These are phyloP conservation scores for Mantis religiosa DNA, from an alignment of 2,888 invertebrate species.

Conservation along the genomic window DNA sequence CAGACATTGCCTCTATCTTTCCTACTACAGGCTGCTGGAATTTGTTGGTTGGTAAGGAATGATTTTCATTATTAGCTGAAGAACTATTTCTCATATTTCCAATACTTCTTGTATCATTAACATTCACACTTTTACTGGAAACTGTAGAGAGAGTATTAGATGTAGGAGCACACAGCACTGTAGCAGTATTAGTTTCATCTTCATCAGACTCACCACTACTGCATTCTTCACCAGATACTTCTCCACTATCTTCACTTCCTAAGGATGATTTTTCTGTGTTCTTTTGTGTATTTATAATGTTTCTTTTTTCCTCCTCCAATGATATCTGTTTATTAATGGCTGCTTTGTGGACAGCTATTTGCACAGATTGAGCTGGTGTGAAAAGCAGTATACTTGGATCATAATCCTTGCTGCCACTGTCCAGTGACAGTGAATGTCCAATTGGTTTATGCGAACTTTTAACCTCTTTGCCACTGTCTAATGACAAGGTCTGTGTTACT, in stretches of 20 bases:
- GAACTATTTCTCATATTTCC: neutral
- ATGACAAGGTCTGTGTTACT: constrained; percentile 13
- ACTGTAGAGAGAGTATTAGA: neutral
- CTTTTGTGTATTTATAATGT: neutral
- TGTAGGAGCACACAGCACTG: constrained; percentile 3
- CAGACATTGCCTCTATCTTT: neutral
- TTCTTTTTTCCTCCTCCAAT: constrained; percentile 39
- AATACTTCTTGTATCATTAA: neutral
- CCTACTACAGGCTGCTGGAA: neutral
- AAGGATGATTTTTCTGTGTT: neutral
- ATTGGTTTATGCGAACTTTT: neutral
- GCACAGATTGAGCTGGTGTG: constrained; percentile 43
- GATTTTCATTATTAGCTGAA: neutral
- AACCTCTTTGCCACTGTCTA: neutral
- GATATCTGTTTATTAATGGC: constrained; percentile 45
- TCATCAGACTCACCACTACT: constrained; percentile 27
- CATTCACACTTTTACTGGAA: neutral
- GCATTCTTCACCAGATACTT: constrained; percentile 34
- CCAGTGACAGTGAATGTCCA: constrained; percentile 22
- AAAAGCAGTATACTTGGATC: constrained; percentile 42
- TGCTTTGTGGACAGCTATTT: constrained; percentile 44
- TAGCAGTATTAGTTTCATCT: constrained; percentile 22
- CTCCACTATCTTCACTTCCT: constrained; percentile 25
- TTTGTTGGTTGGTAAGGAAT: neutral
- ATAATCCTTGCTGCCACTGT: constrained; percentile 33